These are phyloP conservation scores for Aporophyla lueneburgensis DNA, from an alignment of 2,888 invertebrate species.

Conservation along the genomic window DNA sequence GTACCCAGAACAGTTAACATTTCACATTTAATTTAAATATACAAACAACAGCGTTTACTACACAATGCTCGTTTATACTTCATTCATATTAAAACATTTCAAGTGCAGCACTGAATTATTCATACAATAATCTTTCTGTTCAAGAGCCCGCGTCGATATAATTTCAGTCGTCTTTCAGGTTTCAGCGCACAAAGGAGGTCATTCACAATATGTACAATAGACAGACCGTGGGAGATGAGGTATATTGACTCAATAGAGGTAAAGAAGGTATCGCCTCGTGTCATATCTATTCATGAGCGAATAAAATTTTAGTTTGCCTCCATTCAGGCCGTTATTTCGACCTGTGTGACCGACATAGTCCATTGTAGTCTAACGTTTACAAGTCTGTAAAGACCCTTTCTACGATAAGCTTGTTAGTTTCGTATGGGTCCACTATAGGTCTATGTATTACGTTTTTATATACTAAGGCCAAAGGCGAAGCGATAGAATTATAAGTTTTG, in stretches of 20 bases:
- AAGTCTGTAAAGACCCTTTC: slow-evolving; percentile 23
- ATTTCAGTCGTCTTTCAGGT: slow-evolving; percentile 16
- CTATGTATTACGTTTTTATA: slow-evolving; percentile 24
- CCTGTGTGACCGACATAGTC: slow-evolving; percentile 13
- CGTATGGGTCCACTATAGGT: slow-evolving; percentile 4
- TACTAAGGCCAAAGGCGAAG: slow-evolving; percentile 3
- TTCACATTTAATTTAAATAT: slow-evolving; percentile 46
- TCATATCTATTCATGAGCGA: slow-evolving; percentile 52
- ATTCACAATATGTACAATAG: slow-evolving; percentile 15
- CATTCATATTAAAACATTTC: slow-evolving; percentile 32
- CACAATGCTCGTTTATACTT: slow-evolving; percentile 9
- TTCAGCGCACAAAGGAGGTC: slow-evolving; percentile 16
- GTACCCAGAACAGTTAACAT: slow-evolving; percentile 14
- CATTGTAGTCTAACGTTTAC: slow-evolving; percentile 27
- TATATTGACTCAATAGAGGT: slow-evolving; percentile 1
- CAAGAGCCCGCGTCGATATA: slow-evolving; percentile 25
- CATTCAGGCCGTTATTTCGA: slow-evolving; percentile 21
- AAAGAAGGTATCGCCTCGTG: slow-evolving; percentile 16
- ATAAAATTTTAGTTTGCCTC: slow-evolving; percentile 25
- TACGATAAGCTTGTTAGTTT: slow-evolving; percentile 36
- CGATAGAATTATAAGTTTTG: slow-evolving; percentile 9
- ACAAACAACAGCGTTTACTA: slow-evolving; percentile 14
- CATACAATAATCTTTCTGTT: slow-evolving; percentile 29
- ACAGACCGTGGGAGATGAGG: neutral
- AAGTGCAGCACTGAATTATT: slow-evolving; percentile 50